Conservation (phyloP, 2,797 vertebrate genomes). For the Aulostomus chinensis region DNA sequence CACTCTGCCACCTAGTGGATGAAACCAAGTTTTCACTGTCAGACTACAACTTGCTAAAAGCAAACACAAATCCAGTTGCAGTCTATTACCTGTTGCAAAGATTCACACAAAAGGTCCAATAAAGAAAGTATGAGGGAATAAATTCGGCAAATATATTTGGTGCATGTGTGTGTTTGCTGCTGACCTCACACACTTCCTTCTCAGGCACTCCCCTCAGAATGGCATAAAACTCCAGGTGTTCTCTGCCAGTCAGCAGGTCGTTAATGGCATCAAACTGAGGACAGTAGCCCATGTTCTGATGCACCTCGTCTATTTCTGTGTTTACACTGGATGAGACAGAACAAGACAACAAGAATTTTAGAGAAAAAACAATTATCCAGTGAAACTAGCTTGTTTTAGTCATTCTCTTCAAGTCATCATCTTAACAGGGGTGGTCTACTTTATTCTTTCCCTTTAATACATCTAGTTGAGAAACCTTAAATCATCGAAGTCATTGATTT, state of each 20-base stretch:
- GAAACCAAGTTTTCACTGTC: background rate
- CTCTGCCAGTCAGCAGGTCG: slow-evolving; percentile 92
- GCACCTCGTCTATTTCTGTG: slow-evolving; percentile 90
- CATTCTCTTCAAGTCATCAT: no score
- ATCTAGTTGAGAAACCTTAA: background rate
- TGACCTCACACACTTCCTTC: slow-evolving; percentile 97
- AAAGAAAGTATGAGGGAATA: background rate
- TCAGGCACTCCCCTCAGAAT: slow-evolving; percentile 94
- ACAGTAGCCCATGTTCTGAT: slow-evolving; percentile 98
- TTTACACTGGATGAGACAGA: slow-evolving; percentile 81
- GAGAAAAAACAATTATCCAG: background rate
- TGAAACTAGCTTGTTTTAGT: background rate
- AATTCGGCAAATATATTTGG: background rate
- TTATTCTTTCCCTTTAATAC: no score
- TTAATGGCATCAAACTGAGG: slow-evolving; percentile 97
- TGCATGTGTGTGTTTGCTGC: slow-evolving; percentile 16
- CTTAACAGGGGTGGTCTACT: no score
- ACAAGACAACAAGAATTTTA: slow-evolving; percentile 5
- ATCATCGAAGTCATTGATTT: no score
- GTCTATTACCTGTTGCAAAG: no score
- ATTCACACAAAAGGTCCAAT: background rate
- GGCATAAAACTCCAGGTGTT: slow-evolving; percentile 96
- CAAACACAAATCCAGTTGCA: no score
- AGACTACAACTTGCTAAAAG: no score
- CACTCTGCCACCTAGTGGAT: slow-evolving; percentile 91